A percentile compares a stretch with the other conserved stretches of the same genome.
These are phyloP conservation scores for Stramonita haemastoma DNA, from an alignment of 2,888 invertebrate genomes.

Conservation along the genomic window DNA sequence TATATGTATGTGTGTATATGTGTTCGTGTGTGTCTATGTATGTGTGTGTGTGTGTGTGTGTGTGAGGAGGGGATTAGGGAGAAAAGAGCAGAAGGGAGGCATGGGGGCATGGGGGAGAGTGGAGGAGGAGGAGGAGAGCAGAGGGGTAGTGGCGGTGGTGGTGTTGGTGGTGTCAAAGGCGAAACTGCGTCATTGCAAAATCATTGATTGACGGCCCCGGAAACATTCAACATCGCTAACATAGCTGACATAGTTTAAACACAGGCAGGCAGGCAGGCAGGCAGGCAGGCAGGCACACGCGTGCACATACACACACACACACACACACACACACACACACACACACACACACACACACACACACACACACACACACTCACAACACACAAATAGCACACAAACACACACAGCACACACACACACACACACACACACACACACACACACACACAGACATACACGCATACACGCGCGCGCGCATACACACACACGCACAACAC, in stretches of 20 bases:
- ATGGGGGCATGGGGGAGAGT: not conserved
- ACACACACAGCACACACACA: not conserved
- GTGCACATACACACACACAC: too few species aligned
- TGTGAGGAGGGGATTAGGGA: not conserved
- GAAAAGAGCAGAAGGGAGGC: not conserved
- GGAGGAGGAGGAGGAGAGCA: not conserved
- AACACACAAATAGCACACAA: too few species aligned
- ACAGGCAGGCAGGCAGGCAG: too few species aligned
- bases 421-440: not conserved
- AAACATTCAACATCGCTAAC: too few species aligned
- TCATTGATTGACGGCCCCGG: too few species aligned
- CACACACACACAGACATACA: not conserved
- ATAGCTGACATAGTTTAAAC: too few species aligned
- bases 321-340: too few species aligned
- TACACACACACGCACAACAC: not conserved
- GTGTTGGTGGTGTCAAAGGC: not conserved
- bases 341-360: too few species aligned
- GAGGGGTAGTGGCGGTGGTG: not conserved
- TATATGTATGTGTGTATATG: not conserved
- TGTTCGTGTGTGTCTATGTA: not conserved
- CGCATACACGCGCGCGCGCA: not conserved
- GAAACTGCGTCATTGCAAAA: too few species aligned
- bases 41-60: not conserved
- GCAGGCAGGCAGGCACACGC: too few species aligned
- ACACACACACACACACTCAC: too few species aligned